A percentile compares a stretch with the other conserved stretches of the same genome.
phyloP scores from a whole-genome alignment of 2,113 vertebrate genomes.

The Rhinopithecus roxellana region DNA sequence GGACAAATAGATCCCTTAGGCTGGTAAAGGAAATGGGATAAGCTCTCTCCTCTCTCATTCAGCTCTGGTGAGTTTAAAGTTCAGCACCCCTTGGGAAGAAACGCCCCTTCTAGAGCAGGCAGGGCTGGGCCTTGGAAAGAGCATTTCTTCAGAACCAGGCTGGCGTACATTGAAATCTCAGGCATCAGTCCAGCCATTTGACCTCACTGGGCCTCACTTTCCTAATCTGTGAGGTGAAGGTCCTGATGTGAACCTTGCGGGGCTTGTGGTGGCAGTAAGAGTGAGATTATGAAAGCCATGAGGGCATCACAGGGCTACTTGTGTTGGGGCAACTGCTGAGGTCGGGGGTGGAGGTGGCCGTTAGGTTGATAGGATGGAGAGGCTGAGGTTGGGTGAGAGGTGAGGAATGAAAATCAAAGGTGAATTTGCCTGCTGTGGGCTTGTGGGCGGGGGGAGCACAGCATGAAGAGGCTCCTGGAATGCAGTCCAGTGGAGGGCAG shows the following conservation, averaged over 20 bases:
- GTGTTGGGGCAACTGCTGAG: not conserved
- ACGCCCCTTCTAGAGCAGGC: not conserved
- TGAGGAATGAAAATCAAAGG: not conserved
- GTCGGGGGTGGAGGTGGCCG: not conserved
- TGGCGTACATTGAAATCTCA: not conserved
- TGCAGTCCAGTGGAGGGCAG: too few relatives aligned
- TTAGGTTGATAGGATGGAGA: not conserved
- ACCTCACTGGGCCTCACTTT: not conserved
- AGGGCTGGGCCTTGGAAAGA: not conserved
- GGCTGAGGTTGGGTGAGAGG: not conserved
- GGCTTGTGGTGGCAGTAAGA: accelerated
- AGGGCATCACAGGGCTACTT: not conserved
- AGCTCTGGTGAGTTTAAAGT: not conserved
- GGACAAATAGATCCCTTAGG: not conserved
- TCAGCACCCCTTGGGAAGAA: not conserved
- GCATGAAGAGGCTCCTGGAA: not conserved
- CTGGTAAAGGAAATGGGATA: not conserved
- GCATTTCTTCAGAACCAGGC: not conserved
- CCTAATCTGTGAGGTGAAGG: not conserved
- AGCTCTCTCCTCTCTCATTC: not conserved
- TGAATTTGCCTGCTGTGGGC: not conserved
- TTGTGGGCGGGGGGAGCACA: not conserved
- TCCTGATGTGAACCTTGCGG: not conserved
- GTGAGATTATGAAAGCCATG: accelerated
- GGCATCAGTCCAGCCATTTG: not conserved